These are phyloP conservation scores for Cottus gobio DNA, from an alignment of 2,113 vertebrate genomes.

Conservation along the genomic window DNA sequence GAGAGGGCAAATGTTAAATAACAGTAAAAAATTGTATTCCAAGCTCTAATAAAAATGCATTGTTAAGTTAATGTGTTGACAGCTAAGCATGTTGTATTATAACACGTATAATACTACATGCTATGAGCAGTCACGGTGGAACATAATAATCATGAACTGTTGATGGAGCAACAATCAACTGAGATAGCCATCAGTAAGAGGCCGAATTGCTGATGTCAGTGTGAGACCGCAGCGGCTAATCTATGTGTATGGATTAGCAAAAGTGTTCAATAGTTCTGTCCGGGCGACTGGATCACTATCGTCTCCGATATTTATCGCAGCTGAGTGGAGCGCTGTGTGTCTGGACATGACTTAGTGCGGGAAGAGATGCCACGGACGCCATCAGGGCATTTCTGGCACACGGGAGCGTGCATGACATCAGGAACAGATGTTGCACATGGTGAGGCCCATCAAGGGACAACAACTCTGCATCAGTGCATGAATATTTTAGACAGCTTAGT, in stretches of 20 bases:
- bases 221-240: slow-evolving; percentile 67
- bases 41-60: background rate
- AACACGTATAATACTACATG: background rate
- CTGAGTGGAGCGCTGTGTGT: slow-evolving; percentile 44
- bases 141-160: slow-evolving; percentile 58
- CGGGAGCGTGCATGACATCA: slow-evolving; percentile 74
- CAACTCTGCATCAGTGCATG: slow-evolving; percentile 78
- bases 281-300: slow-evolving; percentile 55
- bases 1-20: no score
- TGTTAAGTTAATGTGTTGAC: background rate
- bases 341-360: slow-evolving; percentile 54
- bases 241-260: slow-evolving; percentile 76
- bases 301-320: slow-evolving; percentile 69
- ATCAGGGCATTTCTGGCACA: slow-evolving; percentile 76
- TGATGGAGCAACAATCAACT: slow-evolving; percentile 65
- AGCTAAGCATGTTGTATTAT: slow-evolving; percentile 40
- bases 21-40: no score
- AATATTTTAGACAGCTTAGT: slow-evolving; percentile 81
- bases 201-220: slow-evolving; percentile 74
- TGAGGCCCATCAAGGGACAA: slow-evolving; percentile 76
- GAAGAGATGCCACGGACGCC: slow-evolving; percentile 62
- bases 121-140: slow-evolving; percentile 21
- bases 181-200: slow-evolving; percentile 72
- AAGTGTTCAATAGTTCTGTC: slow-evolving; percentile 68
- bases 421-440: slow-evolving; percentile 83